These are phyloP conservation scores for Phalacrocorax pelagicus DNA, from an alignment of 2,113 vertebrate species.

Conservation along the genomic window DNA sequence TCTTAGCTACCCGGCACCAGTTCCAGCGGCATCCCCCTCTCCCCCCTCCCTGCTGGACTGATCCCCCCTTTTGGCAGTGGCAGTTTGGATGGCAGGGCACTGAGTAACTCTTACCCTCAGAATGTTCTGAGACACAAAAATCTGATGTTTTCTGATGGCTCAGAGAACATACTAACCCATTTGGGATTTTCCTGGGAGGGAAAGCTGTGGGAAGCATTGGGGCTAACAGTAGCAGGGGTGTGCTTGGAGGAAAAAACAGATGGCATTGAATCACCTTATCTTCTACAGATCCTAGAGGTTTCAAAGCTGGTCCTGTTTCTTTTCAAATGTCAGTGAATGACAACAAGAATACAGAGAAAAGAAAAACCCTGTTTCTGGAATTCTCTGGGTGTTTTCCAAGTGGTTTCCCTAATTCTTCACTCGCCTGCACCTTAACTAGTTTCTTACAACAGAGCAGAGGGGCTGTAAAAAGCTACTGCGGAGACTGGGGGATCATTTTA, in stretches of 20 bases:
- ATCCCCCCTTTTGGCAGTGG: neutral
- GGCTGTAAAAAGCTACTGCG: neutral
- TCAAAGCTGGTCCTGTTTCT: neutral
- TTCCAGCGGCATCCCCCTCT: neutral
- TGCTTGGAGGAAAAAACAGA: neutral
- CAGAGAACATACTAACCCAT: neutral
- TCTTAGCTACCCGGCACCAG: neutral
- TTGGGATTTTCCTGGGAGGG: neutral
- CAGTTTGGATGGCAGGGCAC: neutral
- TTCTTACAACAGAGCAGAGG: neutral
- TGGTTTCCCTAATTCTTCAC: constrained; percentile 1
- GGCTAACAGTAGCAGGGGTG: neutral
- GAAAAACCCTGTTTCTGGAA: neutral
- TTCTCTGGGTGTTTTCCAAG: neutral
- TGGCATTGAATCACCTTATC: neutral
- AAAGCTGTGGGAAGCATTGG: neutral
- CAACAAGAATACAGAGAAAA: neutral
- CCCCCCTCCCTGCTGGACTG: neutral
- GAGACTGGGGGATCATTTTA: neutral
- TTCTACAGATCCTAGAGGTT: neutral
- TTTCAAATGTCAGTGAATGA: neutral
- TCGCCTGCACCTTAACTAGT: constrained; percentile 13
- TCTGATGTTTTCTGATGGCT: neutral
- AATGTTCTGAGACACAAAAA: neutral
- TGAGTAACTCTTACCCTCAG: neutral